Evolutionary conservation across 1,140 invertebrate genomes (phyloP), one percentile per base, ranked within the genome.

Genomic region (Drosophila sechellia): DNA sequence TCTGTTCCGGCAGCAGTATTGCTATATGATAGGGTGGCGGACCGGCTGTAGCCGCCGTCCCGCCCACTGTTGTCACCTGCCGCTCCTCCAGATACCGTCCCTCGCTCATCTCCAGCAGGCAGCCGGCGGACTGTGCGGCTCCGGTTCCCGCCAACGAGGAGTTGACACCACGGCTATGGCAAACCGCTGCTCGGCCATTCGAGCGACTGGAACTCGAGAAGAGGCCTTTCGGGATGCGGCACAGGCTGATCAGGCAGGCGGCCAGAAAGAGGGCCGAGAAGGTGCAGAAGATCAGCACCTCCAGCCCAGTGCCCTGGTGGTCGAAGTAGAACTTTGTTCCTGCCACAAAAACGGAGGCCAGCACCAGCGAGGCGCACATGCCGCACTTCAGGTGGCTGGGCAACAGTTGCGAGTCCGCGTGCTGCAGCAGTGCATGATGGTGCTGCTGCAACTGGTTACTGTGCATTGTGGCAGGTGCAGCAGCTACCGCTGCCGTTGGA

Each of bases 301-400:
- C 95, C 74, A 95, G 90, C 6, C 94, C 94, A 39, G 93, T 93
- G 49, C 93, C 95, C 92, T 95, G 93, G 81, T 94, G 93, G 79
- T 95, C 94, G 61, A 95, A 95, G 76, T 95, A 96, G 90, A 95
- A 95, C 89, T 95, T 95, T 0, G 94, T 94, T 20, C 94, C 94
- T 2, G 94, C 94, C 25, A 95, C 93, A 76, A 95, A 95, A 13
- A 94, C 93, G 10, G 95, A 94, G 4, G 94, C 94, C 17, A 96
- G 79, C 12, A 94, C 94, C 71, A 95, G 94, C 1, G 94, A 95
- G 39, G 95, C 95, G 81, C 95, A 95, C 93, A 95, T 94, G 20
- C 94, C 95, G 81, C 94, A 95, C 78, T 94, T 94, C 12, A 94
- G 79, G 59, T 94, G 94, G 15, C 93, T 92, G 3, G 94, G 93